Evolutionary conservation across 2,797 vertebrate genomes (phyloP), one percentile per base, ranked within the genome.

Genomic region (Necrosyrtes monachus): DNA sequence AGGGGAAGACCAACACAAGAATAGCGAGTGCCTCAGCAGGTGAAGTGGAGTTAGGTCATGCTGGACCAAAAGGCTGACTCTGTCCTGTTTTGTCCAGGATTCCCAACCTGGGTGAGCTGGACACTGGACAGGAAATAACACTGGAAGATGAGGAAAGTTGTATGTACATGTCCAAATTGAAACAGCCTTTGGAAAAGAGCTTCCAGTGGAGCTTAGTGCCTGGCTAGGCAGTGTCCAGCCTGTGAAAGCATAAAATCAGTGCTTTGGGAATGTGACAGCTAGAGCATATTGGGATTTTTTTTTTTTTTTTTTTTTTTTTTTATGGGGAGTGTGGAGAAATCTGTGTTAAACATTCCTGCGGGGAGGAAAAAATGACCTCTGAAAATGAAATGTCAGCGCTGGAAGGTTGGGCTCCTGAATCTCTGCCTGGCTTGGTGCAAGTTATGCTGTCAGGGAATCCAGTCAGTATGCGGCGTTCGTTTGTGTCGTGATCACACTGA

Each of bases 381-480:
- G 63, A 24, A 54, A 85, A 5, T 11, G 22, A 30, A 67, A 19
- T 37, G n/a, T 33, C 28, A 3, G 14, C 10, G 28, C 13, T 43
- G 31, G 22, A 48, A 33, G 48, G 22, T 18, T 63, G 33, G 45
- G 51, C 17, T 60, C 20, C 64, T 1, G 1, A 17, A 12, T 24
- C 33, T 51, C 13, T 62, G 54, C 35, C 53, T 62, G 19, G 23
- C 14, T 27, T 10, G 27, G 20, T 31, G 46, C 33, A 5, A 19
- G 22, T 13, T 28, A 39, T 59, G 46, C 75, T 76, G 39, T 48
- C 7, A 4, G 70, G 51, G 43, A 39, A 2, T 23, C 1, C 48
- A 48, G 35, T 6, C 3, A 0, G 0, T 24, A 27, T 14, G 69
- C 22, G 19, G 28, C 0, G 0, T 30, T 23, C 0, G 14, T 18